phyloP scores from a whole-genome alignment of 2,797 vertebrate species.

The Astyanax mexicanus region DNA sequence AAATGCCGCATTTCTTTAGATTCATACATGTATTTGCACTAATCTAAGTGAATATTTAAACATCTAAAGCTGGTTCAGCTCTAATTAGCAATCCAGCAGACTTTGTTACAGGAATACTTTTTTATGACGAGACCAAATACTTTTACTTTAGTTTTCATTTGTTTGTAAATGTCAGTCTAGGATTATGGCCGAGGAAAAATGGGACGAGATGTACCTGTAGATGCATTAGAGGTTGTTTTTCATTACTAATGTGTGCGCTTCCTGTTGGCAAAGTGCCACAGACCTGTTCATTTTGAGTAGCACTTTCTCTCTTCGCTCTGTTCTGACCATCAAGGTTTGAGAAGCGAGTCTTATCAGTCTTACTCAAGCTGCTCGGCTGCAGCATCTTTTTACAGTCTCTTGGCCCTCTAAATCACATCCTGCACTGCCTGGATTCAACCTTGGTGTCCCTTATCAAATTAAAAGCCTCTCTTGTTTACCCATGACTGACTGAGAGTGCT shows the following conservation, averaged over 20 bases:
- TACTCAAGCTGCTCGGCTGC: conserved; percentile 42
- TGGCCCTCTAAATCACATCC: conserved; percentile 36
- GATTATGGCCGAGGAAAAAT: background rate
- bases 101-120: background rate
- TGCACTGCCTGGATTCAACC: conserved; percentile 48
- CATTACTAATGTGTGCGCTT: conserved; percentile 10
- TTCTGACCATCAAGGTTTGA: conserved; percentile 38
- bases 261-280: background rate
- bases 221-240: conserved; percentile 17
- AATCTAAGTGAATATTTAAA: too few relatives aligned
- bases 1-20: too few relatives aligned
- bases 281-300: background rate
- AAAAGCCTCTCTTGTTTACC: conserved; percentile 51
- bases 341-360: conserved; percentile 46
- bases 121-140: background rate
- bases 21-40: too few relatives aligned
- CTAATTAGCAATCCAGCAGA: too few relatives aligned
- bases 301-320: background rate
- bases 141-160: background rate
- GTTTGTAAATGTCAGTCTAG: conserved; percentile 2
- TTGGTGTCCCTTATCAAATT: conserved; percentile 52
- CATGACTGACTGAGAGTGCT: conserved; percentile 34
- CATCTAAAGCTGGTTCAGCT: too few relatives aligned
- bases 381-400: conserved; percentile 51
- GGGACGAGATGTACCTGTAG: background rate